A percentile compares a stretch with the other conserved stretches of the same genome.
Evolutionary conservation across 2,113 vertebrate species (phyloP).

Genomic region (Puffinus mauretanicus): DNA sequence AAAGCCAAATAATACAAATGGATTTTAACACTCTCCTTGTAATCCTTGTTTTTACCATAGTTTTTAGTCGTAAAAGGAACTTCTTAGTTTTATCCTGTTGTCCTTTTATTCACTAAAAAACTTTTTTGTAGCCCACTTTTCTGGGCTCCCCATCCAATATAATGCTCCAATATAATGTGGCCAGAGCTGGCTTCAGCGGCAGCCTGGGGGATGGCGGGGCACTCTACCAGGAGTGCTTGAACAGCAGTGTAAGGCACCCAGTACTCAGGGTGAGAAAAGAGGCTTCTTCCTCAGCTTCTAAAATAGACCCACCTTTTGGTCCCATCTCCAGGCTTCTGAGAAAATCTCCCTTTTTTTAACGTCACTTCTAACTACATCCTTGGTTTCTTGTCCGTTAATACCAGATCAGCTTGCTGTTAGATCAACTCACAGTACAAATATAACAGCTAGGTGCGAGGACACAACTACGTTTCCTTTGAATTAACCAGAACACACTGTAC

Average conservation of each 20-base stretch:
- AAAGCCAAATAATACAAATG: not conserved
- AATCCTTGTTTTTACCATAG: not conserved
- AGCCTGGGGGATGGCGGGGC: rapidly evolving
- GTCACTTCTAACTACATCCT: not conserved
- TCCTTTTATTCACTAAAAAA: not conserved
- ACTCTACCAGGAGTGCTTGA: not conserved
- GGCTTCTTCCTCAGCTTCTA: not conserved
- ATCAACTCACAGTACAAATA: not conserved
- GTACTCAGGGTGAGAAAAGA: not conserved
- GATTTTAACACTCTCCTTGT: not conserved
- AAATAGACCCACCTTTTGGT: not conserved
- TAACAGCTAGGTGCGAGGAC: not conserved
- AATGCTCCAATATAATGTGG: not conserved
- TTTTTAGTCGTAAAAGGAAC: not conserved
- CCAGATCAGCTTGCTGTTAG: not conserved
- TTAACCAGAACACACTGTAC: not conserved
- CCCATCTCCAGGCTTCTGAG: not conserved
- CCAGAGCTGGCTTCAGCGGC: not conserved
- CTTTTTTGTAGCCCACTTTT: not conserved
- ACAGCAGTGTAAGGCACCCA: rapidly evolving
- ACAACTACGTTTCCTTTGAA: not conserved
- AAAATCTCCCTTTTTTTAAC: not conserved
- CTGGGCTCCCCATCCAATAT: not conserved
- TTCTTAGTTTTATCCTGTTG: not conserved
- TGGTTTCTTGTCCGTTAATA: not conserved